phyloP scores from a whole-genome alignment of 2,797 vertebrate species.

The Phrynocephalus vlangalii region DNA sequence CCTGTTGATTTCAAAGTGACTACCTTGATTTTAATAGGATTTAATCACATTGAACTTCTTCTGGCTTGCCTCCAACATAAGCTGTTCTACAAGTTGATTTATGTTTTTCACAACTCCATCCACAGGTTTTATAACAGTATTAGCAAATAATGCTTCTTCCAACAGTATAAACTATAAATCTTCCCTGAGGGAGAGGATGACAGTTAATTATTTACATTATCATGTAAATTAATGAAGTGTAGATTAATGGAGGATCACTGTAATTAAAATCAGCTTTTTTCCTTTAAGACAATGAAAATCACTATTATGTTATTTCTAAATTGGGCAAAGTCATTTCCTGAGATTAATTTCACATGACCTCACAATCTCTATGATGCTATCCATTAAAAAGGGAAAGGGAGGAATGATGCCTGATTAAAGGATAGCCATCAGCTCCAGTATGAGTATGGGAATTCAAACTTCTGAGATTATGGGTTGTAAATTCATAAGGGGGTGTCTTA shows the following conservation, averaged over 20 bases:
- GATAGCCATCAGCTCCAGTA: not conserved
- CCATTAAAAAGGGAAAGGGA: not conserved
- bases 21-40: slow-evolving; percentile 22
- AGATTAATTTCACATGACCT: slow-evolving; percentile 13
- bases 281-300: slow-evolving; percentile 35
- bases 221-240: slow-evolving; percentile 45
- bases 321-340: slow-evolving; percentile 19
- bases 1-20: not conserved
- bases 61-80: slow-evolving; percentile 25
- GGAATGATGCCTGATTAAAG: not conserved
- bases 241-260: slow-evolving; percentile 27
- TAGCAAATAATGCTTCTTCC: slow-evolving; percentile 38
- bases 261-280: slow-evolving; percentile 41
- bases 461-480: not conserved
- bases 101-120: slow-evolving; percentile 15
- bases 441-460: not conserved
- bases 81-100: slow-evolving; percentile 33
- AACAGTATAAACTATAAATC: slow-evolving; percentile 39
- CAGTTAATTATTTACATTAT: slow-evolving; percentile 51
- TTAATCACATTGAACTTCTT: slow-evolving; percentile 18
- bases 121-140: slow-evolving; percentile 29
- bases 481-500: not conserved
- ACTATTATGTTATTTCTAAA: slow-evolving; percentile 20
- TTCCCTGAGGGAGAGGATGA: slow-evolving; percentile 37
- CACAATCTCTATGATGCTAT: not conserved